Evolutionary conservation across 2,113 vertebrate genomes (phyloP), one percentile per base, ranked within the genome.

Genomic region (Ictalurus furcatus): DNA sequence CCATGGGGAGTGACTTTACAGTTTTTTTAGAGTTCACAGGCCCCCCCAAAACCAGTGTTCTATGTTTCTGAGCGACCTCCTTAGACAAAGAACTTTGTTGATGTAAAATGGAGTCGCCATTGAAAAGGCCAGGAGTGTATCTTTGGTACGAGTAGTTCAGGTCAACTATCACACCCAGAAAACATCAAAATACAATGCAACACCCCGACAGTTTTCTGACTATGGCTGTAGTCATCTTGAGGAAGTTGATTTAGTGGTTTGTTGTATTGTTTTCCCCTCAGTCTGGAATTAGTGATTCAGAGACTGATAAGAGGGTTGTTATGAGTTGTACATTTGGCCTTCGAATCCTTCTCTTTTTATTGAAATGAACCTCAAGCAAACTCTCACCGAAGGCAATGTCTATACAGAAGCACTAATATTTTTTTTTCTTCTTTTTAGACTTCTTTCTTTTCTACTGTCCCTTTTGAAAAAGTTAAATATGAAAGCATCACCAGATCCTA

Each of bases 1-100:
- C 85, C 80, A 83, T 87, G 89, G 61, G 87, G 54, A 76, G 11
- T 82, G 90, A 82, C 80, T 87, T 21, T 34, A n/a, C 59, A 76
- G 34, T 59, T 59, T 81, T 5, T 54, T 87, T 85, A 14, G 37
- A 88, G 81, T 90, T 89, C 79, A 85, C 54, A 71, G 81, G 67
- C 25, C 58, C 73, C 73, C 37, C 73, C 21, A 59, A 74, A 61
- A 65, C 23, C 40, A 65, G 69, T 17, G 37, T 63, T 76, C 85
- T 40, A 71, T 65, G 34, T 44, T 81, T 40, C 37, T 58, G 63
- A 90, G 74, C 58, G 71, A 76, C 28, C 34, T 71, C 52, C 28
- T 30, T 30, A 1, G 16, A 56, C 16, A 19, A 19, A 19, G 28
- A 30, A 80, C 48, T 30, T 54, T 30, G 78, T 40, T 44, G 17